A percentile compares a stretch with the other conserved stretches of the same genome.
Conservation (phyloP, 2,113 vertebrate species). For the Muntiacus muntjak region DNA sequence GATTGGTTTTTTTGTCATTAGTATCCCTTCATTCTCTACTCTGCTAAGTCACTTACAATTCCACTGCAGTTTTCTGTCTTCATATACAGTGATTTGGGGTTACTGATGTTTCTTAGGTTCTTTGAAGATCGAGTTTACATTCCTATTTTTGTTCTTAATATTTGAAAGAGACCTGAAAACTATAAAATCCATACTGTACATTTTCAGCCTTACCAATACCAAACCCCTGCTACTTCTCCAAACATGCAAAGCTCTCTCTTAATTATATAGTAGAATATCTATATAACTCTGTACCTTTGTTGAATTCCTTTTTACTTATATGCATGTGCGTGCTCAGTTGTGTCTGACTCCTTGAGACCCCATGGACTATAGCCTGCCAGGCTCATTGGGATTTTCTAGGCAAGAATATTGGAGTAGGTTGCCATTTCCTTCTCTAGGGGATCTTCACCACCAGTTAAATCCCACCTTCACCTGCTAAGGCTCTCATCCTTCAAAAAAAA, state of each 20-base stretch:
- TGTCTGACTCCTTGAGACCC: background rate
- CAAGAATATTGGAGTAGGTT: background rate
- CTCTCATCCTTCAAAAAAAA: background rate
- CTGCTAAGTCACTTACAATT: background rate
- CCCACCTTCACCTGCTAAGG: background rate
- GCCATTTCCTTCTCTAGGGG: background rate
- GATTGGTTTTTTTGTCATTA: background rate
- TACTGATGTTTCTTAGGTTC: background rate
- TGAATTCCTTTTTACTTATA: background rate
- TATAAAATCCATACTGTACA: background rate
- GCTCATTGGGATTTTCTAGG: background rate
- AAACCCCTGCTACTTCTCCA: background rate
- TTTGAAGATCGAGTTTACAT: slow-evolving; percentile 5
- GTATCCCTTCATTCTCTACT: background rate
- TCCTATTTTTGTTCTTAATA: background rate
- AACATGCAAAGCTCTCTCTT: background rate
- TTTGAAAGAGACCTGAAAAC: background rate
- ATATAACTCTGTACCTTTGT: background rate
- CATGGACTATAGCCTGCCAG: background rate
- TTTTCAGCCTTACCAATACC: background rate
- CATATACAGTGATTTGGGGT: background rate
- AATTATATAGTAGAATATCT: background rate
- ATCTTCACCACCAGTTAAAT: background rate
- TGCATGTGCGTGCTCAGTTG: background rate
- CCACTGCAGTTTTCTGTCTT: background rate